Base-by-base conservation (phyloP, 2,888 invertebrate species). In the Limnephilus marmoratus region DNA sequence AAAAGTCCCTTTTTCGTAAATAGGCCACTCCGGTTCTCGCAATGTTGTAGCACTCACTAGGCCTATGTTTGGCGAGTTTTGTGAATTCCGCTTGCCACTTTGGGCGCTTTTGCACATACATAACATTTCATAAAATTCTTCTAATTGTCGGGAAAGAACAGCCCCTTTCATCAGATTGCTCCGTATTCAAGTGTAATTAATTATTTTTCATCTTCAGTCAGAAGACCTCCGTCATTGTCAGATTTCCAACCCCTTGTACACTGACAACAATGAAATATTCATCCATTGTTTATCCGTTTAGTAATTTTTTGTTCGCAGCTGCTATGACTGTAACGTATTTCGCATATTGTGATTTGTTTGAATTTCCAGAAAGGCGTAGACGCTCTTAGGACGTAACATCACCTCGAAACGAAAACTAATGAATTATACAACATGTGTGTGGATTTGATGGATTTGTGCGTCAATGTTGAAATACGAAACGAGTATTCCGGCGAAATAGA, bases 221-320 rank as follows among this genome's bases (percentile, higher is more conserved):
- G 91, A 91, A 92, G 86, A 92, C 92, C 90, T 85, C 82, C 90
- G 90, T 92, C 86, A 92, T 90, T 90, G 92, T 92, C 91, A 90
- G 92, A 90, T 92, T 92, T 91, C 87, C 87, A 81, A 81, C 81
- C 87, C 87, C 31, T 87, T 87, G 87, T 87, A 29, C 18, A 53
- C 41, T 45, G 86, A 31, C 53, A 31, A 87, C 87, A 87, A 87
- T 87, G 87, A 29, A 87, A 87, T 87, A 53, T 53, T 87, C 68
- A 53, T n/a, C 87, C 87, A 31, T 87, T 87, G 87, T 87, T 87
- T 49, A 37, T 87, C 68, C 87, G 53, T 87, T 87, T 68, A 49
- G 87, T 53, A 53, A 68, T 87, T 87, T 87, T 87, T 87, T 87
- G 87, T 87, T 53, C 18, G 12, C 29, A 29, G 24, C 87, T 29